phyloP scores from a whole-genome alignment of 2,797 vertebrate species.

The Pantherophis alleghaniensis region DNA sequence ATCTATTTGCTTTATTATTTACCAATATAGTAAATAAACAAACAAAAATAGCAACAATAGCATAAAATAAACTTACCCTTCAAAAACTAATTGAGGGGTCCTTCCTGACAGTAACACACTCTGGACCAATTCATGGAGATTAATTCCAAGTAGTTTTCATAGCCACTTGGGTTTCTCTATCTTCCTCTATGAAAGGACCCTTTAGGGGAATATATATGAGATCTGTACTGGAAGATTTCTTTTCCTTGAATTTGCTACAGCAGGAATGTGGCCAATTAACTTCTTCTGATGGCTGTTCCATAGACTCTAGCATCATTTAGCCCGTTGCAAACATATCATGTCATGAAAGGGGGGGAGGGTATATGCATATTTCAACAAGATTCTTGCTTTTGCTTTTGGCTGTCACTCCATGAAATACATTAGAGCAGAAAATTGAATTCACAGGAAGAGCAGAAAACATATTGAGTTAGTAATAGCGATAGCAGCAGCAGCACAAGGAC shows the following conservation, averaged over 20 bases:
- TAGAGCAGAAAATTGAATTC: background rate
- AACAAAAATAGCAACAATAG: background rate
- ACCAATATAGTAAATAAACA: background rate
- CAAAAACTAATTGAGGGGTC: background rate
- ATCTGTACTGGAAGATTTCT: background rate
- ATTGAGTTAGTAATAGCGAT: background rate
- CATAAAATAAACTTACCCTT: background rate
- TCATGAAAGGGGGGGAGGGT: background rate
- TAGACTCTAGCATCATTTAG: background rate
- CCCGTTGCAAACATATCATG: background rate
- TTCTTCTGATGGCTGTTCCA: background rate
- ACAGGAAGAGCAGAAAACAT: background rate
- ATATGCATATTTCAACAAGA: background rate
- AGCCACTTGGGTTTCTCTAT: background rate
- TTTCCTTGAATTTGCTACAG: background rate
- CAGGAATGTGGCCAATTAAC: background rate
- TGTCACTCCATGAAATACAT: background rate
- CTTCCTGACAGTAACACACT: background rate
- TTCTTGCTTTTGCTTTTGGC: background rate
- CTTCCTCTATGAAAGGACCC: background rate
- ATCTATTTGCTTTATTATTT: background rate
- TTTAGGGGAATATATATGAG: background rate
- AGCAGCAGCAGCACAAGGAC: background rate
- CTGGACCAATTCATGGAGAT: background rate
- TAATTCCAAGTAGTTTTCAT: background rate